Conservation (phyloP, 2,113 vertebrate genomes). For the Pristiophorus japonicus region DNA sequence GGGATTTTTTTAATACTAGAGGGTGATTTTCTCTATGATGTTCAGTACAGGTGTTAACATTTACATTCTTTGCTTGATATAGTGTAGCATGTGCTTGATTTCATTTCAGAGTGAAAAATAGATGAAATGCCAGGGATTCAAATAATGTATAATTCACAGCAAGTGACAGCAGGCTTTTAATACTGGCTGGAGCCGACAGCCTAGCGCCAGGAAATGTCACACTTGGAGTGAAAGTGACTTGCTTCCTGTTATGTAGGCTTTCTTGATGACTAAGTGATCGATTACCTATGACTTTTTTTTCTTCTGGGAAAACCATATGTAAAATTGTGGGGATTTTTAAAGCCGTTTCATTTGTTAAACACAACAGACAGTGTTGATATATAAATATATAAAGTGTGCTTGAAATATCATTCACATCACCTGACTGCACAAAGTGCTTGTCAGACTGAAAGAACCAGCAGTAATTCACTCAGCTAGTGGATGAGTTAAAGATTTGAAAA, state of each 20-base stretch:
- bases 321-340: background rate
- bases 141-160: conserved; percentile 27
- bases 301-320: conserved; percentile 6
- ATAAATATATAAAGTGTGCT: background rate
- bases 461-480: background rate
- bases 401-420: conserved; percentile 23
- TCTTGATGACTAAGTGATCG: conserved; percentile 18
- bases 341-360: conserved; percentile 25
- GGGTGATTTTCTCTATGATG: background rate
- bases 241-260: conserved; percentile 20
- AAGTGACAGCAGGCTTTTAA: conserved; percentile 4
- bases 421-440: conserved; percentile 31
- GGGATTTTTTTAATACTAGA: background rate
- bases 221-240: conserved; percentile 7
- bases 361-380: background rate
- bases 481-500: conserved; percentile 5
- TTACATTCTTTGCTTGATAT: background rate
- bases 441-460: background rate
- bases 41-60: background rate
- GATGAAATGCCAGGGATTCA: conserved; percentile 23
- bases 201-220: conserved; percentile 14
- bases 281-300: conserved; percentile 25
- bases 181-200: background rate
- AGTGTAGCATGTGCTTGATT: background rate
- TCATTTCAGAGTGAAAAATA: conserved; percentile 15